These are phyloP conservation scores for Strigops habroptila DNA, from an alignment of 2,113 vertebrate species.

Conservation along the genomic window DNA sequence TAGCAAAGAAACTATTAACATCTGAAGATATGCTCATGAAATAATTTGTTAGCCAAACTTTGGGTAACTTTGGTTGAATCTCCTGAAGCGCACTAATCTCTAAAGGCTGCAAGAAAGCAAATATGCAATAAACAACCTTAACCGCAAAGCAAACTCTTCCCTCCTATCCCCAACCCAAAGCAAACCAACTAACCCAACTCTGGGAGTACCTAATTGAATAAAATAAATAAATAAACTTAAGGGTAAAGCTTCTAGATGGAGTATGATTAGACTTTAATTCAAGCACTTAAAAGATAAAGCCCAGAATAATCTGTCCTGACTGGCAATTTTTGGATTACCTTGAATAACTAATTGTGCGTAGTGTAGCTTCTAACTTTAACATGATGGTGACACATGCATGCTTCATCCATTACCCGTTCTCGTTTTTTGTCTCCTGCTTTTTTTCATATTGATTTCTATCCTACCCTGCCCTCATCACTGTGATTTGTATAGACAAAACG, in stretches of 20 bases:
- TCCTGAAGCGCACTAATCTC: neutral
- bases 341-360: neutral
- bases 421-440: neutral
- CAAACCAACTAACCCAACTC: neutral
- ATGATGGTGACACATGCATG: accelerated
- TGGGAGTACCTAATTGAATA: neutral
- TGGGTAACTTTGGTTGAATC: neutral
- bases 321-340: neutral
- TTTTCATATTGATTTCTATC: neutral
- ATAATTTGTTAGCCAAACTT: neutral
- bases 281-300: neutral
- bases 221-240: neutral
- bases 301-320: neutral
- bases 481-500: neutral
- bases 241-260: neutral
- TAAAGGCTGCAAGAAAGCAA: neutral
- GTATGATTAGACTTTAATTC: neutral
- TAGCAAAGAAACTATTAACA: neutral
- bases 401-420: accelerated
- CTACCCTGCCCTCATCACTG: neutral
- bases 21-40: neutral
- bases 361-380: neutral
- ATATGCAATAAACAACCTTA: neutral
- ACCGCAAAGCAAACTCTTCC: neutral
- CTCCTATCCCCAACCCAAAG: accelerated